Evolutionary conservation across 2,888 invertebrate species (phyloP), one percentile per base, ranked within the genome.

Genomic region (Cremastobaeus sp.): DNA sequence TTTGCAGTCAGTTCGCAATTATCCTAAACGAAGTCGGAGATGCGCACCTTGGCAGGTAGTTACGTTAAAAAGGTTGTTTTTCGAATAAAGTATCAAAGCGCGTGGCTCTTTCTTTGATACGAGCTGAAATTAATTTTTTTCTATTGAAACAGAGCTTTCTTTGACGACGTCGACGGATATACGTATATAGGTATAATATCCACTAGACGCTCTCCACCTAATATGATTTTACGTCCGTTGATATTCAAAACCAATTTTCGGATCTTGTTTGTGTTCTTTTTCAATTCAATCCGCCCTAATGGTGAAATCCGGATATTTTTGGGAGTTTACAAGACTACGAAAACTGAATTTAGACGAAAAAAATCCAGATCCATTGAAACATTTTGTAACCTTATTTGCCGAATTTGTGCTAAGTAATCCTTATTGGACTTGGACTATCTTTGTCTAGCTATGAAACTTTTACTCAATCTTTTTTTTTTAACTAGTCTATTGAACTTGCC

Each of bases 121-220:
- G 34, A 11, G 21, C 5, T 43, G 17, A 21, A 57, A 41, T 43
- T 57, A 57, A 57, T 34, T 43, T 57, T 57, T 21, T 57, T 20
- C 41, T 41, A 54, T 54, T 54, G 54, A 54, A 54, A 54, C 39
- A 28, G 30, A 28, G 39, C 30, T 41, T 20, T 41, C 48, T 54
- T 54, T 54, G 54, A 54, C 30, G 30, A 18, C 9, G 21, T 1
- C 3, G 6, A 9, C 15, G 28, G 3, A 28, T 30, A n/a, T 45
- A 2, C 14, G 8, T 14, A 30, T 41, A 41, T 17, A 39, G 28
- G 12, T 54, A 54, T 39, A 30, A 41, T 41, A 54, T 54, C 30
- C 41, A 8, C 17, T 1, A 25, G 9, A 30, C 1, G 3, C 21
- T 47, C 21, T 18, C 17, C 30, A 1, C 14, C 14, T 3, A 30